Percentiles rank a stretch among this genome's conserved stretches.
Evolutionary conservation across 2,888 invertebrate species (phyloP).

Genomic region (Opisthograptis luteolata): DNA sequence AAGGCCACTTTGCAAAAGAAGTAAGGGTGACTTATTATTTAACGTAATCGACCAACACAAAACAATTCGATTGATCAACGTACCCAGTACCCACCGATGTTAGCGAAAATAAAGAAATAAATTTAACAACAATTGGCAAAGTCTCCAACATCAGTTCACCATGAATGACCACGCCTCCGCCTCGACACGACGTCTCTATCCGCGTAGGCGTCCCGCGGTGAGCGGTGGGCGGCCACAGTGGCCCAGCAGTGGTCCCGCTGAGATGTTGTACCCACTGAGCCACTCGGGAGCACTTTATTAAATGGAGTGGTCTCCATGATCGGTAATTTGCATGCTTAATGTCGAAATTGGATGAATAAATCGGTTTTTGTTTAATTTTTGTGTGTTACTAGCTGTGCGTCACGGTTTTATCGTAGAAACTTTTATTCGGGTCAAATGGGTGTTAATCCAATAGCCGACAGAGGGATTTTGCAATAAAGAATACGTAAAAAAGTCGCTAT

Average conservation of each 20-base stretch:
- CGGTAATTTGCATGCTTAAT: slow-evolving; percentile 24
- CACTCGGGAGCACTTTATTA: not conserved
- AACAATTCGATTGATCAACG: not conserved
- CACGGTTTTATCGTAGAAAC: too few relatives aligned
- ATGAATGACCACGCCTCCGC: slow-evolving; percentile 3
- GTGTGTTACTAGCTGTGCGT: too few relatives aligned
- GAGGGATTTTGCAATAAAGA: too few relatives aligned
- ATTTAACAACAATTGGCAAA: slow-evolving; percentile 4
- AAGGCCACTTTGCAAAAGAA: too few relatives aligned
- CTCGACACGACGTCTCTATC: slow-evolving; percentile 15
- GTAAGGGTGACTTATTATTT: too few relatives aligned
- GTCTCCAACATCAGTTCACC: not conserved
- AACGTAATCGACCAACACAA: too few relatives aligned
- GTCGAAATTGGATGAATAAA: too few relatives aligned
- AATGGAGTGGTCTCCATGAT: slow-evolving; percentile 10
- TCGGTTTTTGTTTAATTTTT: too few relatives aligned
- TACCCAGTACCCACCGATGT: too few relatives aligned
- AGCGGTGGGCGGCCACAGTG: not conserved
- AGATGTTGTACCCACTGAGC: slow-evolving; percentile 8
- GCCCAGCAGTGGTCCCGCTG: slow-evolving; percentile 1
- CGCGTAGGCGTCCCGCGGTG: not conserved
- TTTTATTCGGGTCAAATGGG: too few relatives aligned
- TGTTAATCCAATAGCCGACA: too few relatives aligned
- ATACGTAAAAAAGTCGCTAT: too few relatives aligned
- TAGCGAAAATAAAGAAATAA: not conserved